A percentile compares a stretch with the other conserved stretches of the same genome.
These are phyloP conservation scores for Planococcus citri DNA, from an alignment of 1,140 invertebrate genomes.

Conservation along the genomic window DNA sequence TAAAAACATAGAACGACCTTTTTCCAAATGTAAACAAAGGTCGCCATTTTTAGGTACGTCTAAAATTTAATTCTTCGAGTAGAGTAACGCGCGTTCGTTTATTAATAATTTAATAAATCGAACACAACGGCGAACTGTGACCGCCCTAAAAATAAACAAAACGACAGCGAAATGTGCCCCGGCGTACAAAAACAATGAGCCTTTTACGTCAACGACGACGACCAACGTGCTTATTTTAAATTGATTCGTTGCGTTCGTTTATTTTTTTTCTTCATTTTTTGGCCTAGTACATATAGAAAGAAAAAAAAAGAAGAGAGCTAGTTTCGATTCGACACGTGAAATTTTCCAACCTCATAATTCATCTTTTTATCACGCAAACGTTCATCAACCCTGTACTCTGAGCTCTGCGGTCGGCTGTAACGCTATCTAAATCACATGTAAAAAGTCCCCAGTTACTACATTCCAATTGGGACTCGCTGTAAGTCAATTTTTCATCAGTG, in stretches of 20 bases:
- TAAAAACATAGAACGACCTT: slow-evolving; percentile 1
- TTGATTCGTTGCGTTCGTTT: neutral
- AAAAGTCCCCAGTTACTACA: neutral
- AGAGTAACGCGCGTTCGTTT: neutral
- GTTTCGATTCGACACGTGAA: neutral
- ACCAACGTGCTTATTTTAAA: neutral
- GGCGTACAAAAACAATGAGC: neutral
- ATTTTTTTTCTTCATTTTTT: no score
- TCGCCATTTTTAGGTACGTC: neutral
- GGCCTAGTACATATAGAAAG: no score
- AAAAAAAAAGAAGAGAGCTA: no score
- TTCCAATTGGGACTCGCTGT: neutral
- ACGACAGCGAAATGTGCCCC: neutral
- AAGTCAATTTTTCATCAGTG: neutral
- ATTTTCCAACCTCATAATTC: neutral
- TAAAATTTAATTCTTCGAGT: neutral
- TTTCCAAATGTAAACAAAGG: neutral
- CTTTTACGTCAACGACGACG: neutral
- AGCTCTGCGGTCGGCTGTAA: no score
- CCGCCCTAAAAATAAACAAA: slow-evolving; percentile 6
- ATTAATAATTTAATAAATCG: slow-evolving; percentile 8
- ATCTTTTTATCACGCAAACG: slow-evolving; percentile 1
- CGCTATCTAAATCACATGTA: neutral
- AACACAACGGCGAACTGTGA: neutral
- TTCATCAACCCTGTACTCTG: no score